Base-by-base conservation (phyloP, 2,797 vertebrate genomes). In the Characodon lateralis region DNA sequence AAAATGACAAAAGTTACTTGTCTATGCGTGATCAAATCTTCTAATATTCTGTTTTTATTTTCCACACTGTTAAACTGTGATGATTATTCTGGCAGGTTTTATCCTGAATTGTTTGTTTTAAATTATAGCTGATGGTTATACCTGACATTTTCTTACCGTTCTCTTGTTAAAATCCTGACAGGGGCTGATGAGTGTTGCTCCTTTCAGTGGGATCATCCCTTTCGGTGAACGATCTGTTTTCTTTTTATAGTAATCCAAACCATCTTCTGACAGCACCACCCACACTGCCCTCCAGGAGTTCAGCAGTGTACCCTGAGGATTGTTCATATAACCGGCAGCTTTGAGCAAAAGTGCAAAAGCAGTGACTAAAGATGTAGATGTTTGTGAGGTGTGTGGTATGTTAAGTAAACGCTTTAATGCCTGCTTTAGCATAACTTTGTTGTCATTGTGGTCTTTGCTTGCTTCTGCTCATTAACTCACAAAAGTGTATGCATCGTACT, bases 161-260 rank as follows among this genome's bases (percentile, higher is more conserved):
- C 96, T 96, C 94, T 98, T 99, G 82, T 92, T 90, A 87, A 96
- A 99, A 81, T 98, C 97, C 87, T 97, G 97, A 80, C 97, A 99
- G 0, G 97, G 97, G 78, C 92, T 97, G 35, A 84, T 92, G 70
- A 99, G 71, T 1, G 90, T 90, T 6, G 96, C 95, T 88, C 95
- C 97, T 85, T 97, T 99, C 18, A 99, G 87, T 2, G 98, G 98
- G 74, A 99, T 95, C 97, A 99, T 98, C 71, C 97, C 98, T 94
- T 99, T 99, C 13, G 98, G 96, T 68, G 93, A 97, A 61, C 71
- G 94, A 84, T 99, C 98, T n/a, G 94, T 95, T 93, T 99, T 99
- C 91, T 96, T 96, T 88, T 99, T 99, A 87, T 96, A 99, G 93
- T 97, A 97, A 82, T 99, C 97, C 81, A 99, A 84, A 51, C 94